Evolutionary conservation across 2,797 vertebrate genomes (phyloP).

Genomic region (Etheostoma perlongum): DNA sequence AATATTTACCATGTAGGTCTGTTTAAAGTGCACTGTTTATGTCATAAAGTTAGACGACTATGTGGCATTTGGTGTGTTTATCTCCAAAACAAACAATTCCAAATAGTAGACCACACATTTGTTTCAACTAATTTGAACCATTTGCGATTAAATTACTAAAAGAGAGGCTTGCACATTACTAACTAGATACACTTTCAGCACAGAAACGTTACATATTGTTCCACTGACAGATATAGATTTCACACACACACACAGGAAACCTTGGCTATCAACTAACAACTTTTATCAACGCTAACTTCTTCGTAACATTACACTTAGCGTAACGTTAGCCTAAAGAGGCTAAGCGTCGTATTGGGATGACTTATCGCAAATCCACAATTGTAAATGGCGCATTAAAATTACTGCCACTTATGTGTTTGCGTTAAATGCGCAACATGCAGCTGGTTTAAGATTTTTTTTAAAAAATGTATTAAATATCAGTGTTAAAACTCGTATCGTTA

Average conservation of each 20-base stretch:
- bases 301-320: too few relatives aligned
- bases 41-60: too few relatives aligned
- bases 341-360: not conserved
- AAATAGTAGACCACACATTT: too few relatives aligned
- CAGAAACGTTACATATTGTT: too few relatives aligned
- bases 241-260: too few relatives aligned
- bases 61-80: too few relatives aligned
- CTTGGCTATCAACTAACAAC: not conserved
- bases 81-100: too few relatives aligned
- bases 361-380: not conserved
- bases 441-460: not conserved
- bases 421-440: not conserved
- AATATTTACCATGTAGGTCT: too few relatives aligned
- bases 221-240: not conserved
- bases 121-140: too few relatives aligned
- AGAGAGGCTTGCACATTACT: not conserved
- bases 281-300: not conserved
- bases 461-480: too few relatives aligned
- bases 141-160: not conserved
- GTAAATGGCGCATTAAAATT: not conserved
- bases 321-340: too few relatives aligned
- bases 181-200: not conserved
- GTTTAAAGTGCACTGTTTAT: too few relatives aligned
- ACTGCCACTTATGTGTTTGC: not conserved
- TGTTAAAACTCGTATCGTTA: not conserved